These are phyloP conservation scores for Larimichthys polyactis DNA, from an alignment of 2,113 vertebrate species.

Conservation along the genomic window DNA sequence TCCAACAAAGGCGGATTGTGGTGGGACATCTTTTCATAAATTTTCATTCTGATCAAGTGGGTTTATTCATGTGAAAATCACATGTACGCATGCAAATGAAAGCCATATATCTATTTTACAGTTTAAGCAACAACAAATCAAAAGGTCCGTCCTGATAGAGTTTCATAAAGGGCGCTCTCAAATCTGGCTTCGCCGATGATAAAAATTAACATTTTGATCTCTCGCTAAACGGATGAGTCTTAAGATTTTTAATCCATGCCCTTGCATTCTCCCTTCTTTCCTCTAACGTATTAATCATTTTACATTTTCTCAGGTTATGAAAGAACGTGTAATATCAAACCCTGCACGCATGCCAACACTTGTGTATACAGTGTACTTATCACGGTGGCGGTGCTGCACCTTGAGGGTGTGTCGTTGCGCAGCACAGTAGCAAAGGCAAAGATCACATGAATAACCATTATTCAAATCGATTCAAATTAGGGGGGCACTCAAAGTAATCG, in stretches of 20 bases:
- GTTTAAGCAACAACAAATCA: conserved; percentile 37
- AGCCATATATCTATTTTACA: conserved; percentile 60
- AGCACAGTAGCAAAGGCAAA: conserved; percentile 76
- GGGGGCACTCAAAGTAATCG: conserved; percentile 85
- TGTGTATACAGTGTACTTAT: conserved; percentile 61
- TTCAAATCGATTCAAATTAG: conserved; percentile 87
- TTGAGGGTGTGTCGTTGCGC: conserved; percentile 73
- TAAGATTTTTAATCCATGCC: conserved; percentile 54
- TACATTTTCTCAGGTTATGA: conserved; percentile 61
- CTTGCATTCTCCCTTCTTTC: conserved; percentile 44
- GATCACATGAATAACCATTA: conserved; percentile 87
- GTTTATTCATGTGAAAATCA: conserved; percentile 29
- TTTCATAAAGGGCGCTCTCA: neutral
- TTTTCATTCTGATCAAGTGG: conserved; percentile 56
- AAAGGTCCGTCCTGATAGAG: conserved; percentile 13
- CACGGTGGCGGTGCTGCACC: conserved; percentile 68
- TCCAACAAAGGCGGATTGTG: conserved; percentile 44
- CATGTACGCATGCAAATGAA: conserved; percentile 61
- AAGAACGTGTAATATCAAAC: conserved; percentile 55
- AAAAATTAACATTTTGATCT: conserved; percentile 50
- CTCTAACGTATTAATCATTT: conserved; percentile 63
- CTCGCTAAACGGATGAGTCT: conserved; percentile 34
- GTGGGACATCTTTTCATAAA: conserved; percentile 55
- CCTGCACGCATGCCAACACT: conserved; percentile 49
- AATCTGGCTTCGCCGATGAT: conserved; percentile 31